Conservation (phyloP, 2,797 vertebrate genomes). For the Amazona ochrocephala region DNA sequence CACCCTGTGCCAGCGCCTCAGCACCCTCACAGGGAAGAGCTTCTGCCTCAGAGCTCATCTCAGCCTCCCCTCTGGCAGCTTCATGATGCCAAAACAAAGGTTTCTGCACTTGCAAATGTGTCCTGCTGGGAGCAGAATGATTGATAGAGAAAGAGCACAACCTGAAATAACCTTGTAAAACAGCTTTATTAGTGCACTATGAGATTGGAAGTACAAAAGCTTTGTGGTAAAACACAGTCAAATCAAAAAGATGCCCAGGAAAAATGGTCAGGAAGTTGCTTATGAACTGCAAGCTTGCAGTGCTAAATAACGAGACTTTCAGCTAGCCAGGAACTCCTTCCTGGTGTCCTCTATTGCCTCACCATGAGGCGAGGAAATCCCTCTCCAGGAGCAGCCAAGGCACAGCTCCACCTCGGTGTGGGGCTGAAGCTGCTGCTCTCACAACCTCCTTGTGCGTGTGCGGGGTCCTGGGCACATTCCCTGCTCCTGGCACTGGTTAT, state of each 20-base stretch:
- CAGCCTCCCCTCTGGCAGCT: background rate
- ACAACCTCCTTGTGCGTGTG: background rate
- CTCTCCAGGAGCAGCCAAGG: background rate
- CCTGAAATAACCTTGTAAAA: conserved; percentile 3
- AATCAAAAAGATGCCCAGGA: background rate
- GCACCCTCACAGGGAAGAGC: background rate
- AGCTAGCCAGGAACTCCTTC: background rate
- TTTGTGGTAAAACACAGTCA: background rate
- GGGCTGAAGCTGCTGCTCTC: background rate
- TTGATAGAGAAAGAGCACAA: background rate
- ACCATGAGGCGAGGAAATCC: background rate
- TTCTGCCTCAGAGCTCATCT: background rate
- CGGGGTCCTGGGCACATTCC: background rate
- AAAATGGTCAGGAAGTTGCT: background rate
- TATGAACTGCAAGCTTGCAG: background rate
- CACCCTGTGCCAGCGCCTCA: background rate
- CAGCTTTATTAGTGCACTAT: conserved; percentile 23
- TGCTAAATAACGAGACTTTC: background rate
- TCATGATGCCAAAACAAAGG: background rate
- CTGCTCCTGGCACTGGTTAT: background rate
- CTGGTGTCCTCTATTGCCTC: background rate
- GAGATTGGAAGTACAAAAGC: conserved; percentile 43
- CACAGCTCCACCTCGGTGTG: background rate
- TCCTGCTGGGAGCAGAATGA: background rate
- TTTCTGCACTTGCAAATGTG: background rate